These are phyloP conservation scores for Hippocampus abdominalis DNA, from an alignment of 2,113 vertebrate genomes.

Conservation along the genomic window DNA sequence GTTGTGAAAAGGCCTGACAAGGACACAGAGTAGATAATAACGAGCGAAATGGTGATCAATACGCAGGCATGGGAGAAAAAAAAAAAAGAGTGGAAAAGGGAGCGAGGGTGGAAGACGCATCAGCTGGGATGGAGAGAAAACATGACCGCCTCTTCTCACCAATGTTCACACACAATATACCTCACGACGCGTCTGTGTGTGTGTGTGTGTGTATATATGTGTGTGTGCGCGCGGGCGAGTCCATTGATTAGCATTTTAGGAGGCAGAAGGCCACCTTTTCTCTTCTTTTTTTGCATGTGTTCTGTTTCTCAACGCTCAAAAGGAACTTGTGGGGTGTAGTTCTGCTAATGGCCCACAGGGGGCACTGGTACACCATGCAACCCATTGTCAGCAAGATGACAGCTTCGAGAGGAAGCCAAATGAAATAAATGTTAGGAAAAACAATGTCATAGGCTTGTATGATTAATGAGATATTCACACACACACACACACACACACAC, in stretches of 20 bases:
- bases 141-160: conserved; percentile 45
- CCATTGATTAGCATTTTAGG: not conserved
- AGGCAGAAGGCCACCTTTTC: not conserved
- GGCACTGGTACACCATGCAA: conserved; percentile 44
- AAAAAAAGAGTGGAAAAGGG: conserved; percentile 20
- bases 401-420: not conserved
- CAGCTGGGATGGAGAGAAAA: conserved; percentile 42
- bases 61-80: conserved; percentile 12
- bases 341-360: conserved; percentile 31
- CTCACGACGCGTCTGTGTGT: not conserved
- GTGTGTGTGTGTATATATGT: not conserved
- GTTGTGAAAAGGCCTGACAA: conserved; percentile 22
- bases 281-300: conserved; percentile 4
- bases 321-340: conserved; percentile 15
- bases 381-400: not conserved
- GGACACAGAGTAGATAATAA: not conserved
- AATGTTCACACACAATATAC: conserved; percentile 41
- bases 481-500: too few species aligned
- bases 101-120: conserved; percentile 38
- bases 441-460: too few species aligned
- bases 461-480: too few species aligned
- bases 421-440: not conserved
- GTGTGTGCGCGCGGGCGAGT: conserved; percentile 3
- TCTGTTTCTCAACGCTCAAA: conserved; percentile 10
- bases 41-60: conserved; percentile 5